Base-by-base conservation (phyloP, 2,113 vertebrate species). In the Oenanthe melanoleuca region DNA sequence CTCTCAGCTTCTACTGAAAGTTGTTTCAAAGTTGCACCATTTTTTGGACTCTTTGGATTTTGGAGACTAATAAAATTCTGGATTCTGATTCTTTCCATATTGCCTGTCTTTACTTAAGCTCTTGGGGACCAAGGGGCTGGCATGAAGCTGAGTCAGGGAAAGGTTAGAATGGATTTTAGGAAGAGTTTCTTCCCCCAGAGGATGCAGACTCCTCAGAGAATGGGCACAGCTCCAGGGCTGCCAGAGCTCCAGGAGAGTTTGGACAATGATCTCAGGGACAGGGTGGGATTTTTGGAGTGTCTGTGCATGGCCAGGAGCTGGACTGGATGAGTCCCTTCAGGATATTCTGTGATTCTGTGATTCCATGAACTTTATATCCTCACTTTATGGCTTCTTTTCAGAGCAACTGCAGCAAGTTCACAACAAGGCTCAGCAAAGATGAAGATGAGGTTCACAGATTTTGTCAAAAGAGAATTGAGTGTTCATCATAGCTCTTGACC, bases 181-280 rank as follows among this genome's bases (percentile, higher is more conserved):
- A 20, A 22, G 50, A 61, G 17, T 10, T 61, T 75, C 40, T 69
- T 69, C 1, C 14, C 11, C 24, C 20, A 25, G 47, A 34, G 12
- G 12, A 3, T 45, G 22, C 10, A 29, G 8, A 9, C 29, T 61
- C 11, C 55, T 8, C 17, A 61, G 14, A 53, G 12, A 53, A 19
- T 49, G n/a, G 17, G 0, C 9, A 55, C 3, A 2, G 1, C 3
- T 12, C 47, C 47, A 40, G 17, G 2, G 25, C 50, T 88, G 42
- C 29, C 75, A 49, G 47, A 61, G 17, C 29, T 69, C 55, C 25
- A 42, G 70, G 21, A 75, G 2, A 0, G 1, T 34, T 47, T 61
- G 79, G 40, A 61, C 5, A 49, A 13, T 0, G 0, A 40, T 69
- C 70, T 31, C 8, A 34, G 63, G 63, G 6, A 15, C 20, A 22